These are phyloP conservation scores for Eurytoma californica DNA, from an alignment of 2,888 invertebrate genomes.

Conservation along the genomic window DNA sequence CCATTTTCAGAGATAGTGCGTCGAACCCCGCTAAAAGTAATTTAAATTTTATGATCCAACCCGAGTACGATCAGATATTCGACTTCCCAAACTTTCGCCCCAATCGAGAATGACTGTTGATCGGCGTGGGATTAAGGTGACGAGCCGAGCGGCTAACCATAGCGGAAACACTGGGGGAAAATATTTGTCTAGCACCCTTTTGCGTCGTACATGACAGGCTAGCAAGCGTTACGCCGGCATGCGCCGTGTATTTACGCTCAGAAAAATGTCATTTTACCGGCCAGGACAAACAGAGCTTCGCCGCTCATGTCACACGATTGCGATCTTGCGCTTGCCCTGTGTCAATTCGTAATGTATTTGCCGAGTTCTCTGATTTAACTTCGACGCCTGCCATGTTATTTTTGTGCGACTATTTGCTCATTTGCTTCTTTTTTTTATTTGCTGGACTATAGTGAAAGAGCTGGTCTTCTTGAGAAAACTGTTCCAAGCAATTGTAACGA, in stretches of 20 bases:
- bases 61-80: not conserved
- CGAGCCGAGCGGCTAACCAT: constrained; percentile 14
- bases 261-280: constrained; percentile 29
- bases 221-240: constrained; percentile 6
- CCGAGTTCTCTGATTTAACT: constrained; percentile 22
- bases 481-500: too few relatives aligned
- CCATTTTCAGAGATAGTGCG: not conserved
- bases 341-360: constrained; percentile 35
- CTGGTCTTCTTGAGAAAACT: too few relatives aligned
- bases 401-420: not conserved
- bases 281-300: constrained; percentile 18
- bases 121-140: constrained; percentile 4
- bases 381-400: not conserved
- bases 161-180: constrained; percentile 45
- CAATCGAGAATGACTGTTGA: constrained; percentile 43
- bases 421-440: too few relatives aligned
- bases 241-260: constrained; percentile 20
- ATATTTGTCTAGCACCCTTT: constrained; percentile 50
- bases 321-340: constrained; percentile 17
- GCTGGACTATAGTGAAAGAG: too few relatives aligned
- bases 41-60: not conserved
- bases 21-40: too few relatives aligned
- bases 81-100: not conserved
- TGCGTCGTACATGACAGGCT: constrained; percentile 1
- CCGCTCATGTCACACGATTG: constrained; percentile 27